Percentiles rank a stretch among this genome's conserved stretches.
phyloP scores from a whole-genome alignment of 2,888 invertebrate species.

The Philopedon plagiatum region DNA sequence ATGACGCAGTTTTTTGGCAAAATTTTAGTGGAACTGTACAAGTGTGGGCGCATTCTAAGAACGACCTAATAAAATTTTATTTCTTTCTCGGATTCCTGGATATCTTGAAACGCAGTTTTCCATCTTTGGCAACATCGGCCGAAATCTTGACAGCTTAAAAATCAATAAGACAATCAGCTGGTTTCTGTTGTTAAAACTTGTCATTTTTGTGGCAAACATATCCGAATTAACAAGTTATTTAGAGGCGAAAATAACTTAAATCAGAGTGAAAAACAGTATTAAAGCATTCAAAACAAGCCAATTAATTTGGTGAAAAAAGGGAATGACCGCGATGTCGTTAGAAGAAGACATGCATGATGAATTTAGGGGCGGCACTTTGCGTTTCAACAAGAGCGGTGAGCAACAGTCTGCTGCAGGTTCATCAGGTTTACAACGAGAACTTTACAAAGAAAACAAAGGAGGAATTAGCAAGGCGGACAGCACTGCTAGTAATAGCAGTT shows the following conservation, averaged over 20 bases:
- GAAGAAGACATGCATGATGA: conserved; percentile 73
- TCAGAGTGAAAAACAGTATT: conserved; percentile 7
- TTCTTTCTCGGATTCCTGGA: not conserved
- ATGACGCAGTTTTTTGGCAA: too few species aligned
- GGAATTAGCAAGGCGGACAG: conserved; percentile 53
- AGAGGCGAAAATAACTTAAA: conserved; percentile 2
- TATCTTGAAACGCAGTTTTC: not conserved
- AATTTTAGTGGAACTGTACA: too few species aligned
- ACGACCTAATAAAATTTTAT: too few species aligned
- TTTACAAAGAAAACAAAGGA: conserved; percentile 56
- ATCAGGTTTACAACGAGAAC: conserved; percentile 46
- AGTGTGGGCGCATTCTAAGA: too few species aligned
- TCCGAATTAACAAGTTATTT: conserved; percentile 22
- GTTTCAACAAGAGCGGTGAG: conserved; percentile 55
- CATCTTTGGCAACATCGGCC: not conserved
- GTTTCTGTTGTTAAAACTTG: conserved; percentile 47
- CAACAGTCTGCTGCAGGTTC: conserved; percentile 50
- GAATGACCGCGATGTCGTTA: conserved; percentile 62
- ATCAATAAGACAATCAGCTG: conserved; percentile 45
- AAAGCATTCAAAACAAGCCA: not conserved
- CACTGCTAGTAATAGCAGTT: conserved; percentile 57
- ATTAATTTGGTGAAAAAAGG: not conserved
- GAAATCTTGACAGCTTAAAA: not conserved
- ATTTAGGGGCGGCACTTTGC: conserved; percentile 72
- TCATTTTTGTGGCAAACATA: conserved; percentile 10